Conservation (phyloP, 2,888 invertebrate genomes). For the Eutolmus rufibarbis region DNA sequence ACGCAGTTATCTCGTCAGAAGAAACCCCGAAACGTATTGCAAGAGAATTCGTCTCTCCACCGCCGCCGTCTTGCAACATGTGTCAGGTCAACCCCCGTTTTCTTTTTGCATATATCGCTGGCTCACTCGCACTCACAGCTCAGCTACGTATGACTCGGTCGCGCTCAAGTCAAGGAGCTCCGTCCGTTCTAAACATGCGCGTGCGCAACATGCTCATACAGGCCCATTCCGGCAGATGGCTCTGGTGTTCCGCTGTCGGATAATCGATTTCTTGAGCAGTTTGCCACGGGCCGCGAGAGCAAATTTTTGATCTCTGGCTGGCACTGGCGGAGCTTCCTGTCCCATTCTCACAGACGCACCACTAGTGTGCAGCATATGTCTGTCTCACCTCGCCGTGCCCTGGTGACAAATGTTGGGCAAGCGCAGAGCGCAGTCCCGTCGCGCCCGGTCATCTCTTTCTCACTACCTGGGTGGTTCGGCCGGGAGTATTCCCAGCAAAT, state of each 20-base stretch:
- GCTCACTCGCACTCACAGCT: not conserved
- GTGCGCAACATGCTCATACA: not conserved
- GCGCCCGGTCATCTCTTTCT: slow-evolving; percentile 11
- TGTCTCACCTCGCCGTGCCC: not conserved
- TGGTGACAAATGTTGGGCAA: not conserved
- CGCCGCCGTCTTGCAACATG: not conserved
- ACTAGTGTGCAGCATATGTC: not conserved
- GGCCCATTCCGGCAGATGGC: not conserved
- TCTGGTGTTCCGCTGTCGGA: not conserved
- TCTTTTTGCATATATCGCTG: not conserved
- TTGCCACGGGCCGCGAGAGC: not conserved
- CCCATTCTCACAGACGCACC: not conserved
- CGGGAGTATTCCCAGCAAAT: not conserved
- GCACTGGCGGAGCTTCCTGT: not conserved
- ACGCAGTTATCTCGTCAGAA: not conserved
- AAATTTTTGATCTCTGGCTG: not conserved
- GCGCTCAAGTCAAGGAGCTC: not conserved
- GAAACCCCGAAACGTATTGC: not conserved
- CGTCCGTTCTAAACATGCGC: not conserved
- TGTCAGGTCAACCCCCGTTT: not conserved
- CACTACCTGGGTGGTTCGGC: not conserved
- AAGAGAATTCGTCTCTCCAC: not conserved
- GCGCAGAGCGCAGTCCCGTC: not conserved
- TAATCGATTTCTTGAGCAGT: not conserved
- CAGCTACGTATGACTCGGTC: not conserved